These are phyloP conservation scores for Lynx canadensis DNA, from an alignment of 2,113 vertebrate species.

Conservation along the genomic window DNA sequence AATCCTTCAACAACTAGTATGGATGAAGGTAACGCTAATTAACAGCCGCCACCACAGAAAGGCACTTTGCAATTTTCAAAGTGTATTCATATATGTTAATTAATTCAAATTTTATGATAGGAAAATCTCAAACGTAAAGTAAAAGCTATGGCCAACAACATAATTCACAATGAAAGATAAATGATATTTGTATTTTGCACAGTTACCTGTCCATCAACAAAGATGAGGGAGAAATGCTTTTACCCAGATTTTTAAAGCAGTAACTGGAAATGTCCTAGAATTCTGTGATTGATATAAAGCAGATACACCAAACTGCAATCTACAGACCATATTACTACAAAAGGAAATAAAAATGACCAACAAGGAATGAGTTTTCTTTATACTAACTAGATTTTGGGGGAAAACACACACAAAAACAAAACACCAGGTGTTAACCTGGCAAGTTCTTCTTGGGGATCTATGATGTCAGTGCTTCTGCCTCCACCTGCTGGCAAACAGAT, in stretches of 20 bases:
- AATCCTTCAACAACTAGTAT: conserved; percentile 41
- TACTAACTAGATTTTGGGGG: not conserved
- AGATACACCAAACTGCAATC: conserved; percentile 7
- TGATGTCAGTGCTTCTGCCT: conserved; percentile 74
- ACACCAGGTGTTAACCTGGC: conserved; percentile 52
- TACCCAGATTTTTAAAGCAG: conserved; percentile 17
- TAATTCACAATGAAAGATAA: conserved; percentile 34
- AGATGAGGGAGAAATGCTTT: conserved; percentile 51
- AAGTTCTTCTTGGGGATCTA: conserved; percentile 42
- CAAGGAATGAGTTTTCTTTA: conserved; percentile 62
- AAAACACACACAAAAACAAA: not conserved
- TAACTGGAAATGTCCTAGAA: not conserved
- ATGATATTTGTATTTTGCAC: conserved; percentile 22
- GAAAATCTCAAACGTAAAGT: conserved; percentile 19
- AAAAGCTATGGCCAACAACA: conserved; percentile 47
- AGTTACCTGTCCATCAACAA: conserved; percentile 12
- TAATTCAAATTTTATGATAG: conserved; percentile 17
- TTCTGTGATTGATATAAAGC: conserved; percentile 28
- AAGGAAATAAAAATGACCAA: conserved; percentile 67
- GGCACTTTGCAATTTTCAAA: conserved; percentile 39
- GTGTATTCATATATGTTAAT: not conserved
- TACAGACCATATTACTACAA: conserved; percentile 37
- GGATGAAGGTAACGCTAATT: conserved; percentile 3
- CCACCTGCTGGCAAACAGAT: conserved; percentile 78
- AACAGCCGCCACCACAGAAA: conserved; percentile 42